These are phyloP conservation scores for Bilobella aurantiaca DNA, from an alignment of 1,140 invertebrate species.

Conservation along the genomic window DNA sequence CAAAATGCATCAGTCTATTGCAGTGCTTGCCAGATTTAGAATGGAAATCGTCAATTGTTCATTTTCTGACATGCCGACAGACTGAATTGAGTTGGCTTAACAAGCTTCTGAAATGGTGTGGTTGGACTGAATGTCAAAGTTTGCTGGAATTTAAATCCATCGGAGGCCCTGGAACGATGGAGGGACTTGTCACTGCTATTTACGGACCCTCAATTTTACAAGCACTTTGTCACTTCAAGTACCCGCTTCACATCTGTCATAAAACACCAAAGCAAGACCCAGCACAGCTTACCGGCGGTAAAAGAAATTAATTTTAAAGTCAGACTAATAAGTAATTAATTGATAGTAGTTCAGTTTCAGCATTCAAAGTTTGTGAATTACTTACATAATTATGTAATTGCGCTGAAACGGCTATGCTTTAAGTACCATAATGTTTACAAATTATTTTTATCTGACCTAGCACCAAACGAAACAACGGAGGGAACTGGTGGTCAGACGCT, in stretches of 20 bases:
- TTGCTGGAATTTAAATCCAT: slow-evolving; percentile 15
- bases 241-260: slow-evolving; percentile 15
- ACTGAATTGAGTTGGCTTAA: neutral
- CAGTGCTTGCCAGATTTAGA: neutral
- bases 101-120: slow-evolving; percentile 21
- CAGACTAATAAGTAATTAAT: too few relatives aligned
- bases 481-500: neutral
- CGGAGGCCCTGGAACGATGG: slow-evolving; percentile 24
- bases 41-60: neutral
- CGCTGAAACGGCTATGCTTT: too few relatives aligned
- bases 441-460: too few relatives aligned
- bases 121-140: slow-evolving; percentile 26
- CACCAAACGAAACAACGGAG: neutral
- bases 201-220: slow-evolving; percentile 21
- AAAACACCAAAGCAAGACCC: neutral
- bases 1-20: neutral
- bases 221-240: slow-evolving; percentile 21
- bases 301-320: neutral
- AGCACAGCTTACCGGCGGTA: neutral
- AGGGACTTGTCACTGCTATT: slow-evolving; percentile 23
- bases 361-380: too few relatives aligned
- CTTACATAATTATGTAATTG: too few relatives aligned
- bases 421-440: too few relatives aligned
- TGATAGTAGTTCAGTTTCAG: too few relatives aligned
- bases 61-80: neutral